Evolutionary conservation across 64 coral and sea anemone species (phyloP), one percentile per base, ranked within the genome.

Genomic region (Actinia equina): DNA sequence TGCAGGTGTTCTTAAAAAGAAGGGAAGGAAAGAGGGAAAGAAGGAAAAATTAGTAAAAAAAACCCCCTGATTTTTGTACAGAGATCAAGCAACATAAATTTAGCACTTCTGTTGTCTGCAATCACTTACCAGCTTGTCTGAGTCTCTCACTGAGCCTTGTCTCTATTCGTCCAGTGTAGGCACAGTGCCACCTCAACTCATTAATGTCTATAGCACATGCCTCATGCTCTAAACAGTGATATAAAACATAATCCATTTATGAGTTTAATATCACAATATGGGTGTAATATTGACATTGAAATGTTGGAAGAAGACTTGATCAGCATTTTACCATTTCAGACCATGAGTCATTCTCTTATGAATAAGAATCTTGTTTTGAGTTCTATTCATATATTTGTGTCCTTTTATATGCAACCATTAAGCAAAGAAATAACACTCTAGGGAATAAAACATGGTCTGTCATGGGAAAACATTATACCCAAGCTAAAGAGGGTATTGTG

Each of bases 181-280:
- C 97, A 92, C 97, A 99, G 54, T 99, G 97, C 93, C 97, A 99
- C 19, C 93, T 89, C 64, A 98, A 58, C 56, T 98, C 96, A 91
- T 98, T 98, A 17, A 98, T 98, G 74, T 98, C 93, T 80, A 90
- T 93, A 11, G 93, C 96, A 98, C 96, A 98, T 59, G 90, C 90
- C 77, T 98, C 96, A 84, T 98, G 96, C 16, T 98, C 96, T 98
- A 44, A 41, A 81, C 7, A 84, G 74, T 14, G 7, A 51, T 44
- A 43, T 22, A 53, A 27, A 7, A 14, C 45, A 83, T 1, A 6
- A 19, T 10, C 52, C 23, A 49, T 49, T 0, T 49, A 0, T 49
- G 46, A 49, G 7, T 49, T 49, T 49, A 49, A 49, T 49, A 49
- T 49, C 7, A 49, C 7, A 49, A 0, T 49, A 49, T 49, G 46